Base-by-base conservation (phyloP, 2,113 vertebrate genomes). In the Leptobrachium leishanense region DNA sequence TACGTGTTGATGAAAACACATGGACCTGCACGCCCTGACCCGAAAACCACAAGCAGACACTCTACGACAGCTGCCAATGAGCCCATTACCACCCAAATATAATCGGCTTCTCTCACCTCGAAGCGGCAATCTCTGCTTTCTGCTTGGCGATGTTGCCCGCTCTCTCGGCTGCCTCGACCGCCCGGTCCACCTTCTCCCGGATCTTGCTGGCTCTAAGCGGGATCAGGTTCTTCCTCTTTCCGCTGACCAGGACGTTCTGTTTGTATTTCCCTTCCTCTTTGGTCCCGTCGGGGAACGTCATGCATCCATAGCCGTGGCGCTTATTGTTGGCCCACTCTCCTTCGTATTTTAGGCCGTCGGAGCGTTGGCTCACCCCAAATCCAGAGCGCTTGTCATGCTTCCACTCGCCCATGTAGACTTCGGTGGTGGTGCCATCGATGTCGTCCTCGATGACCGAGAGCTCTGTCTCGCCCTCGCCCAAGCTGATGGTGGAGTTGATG, bases 191-290 rank as follows among this genome's bases (percentile, higher is more conserved):
- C 90, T 99, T 99, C 92, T 99, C 98, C 0, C 98, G 89, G 91
- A 96, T 96, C 88, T 98, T 99, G 90, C 97, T 98, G 88, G 96
- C 96, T 12, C 97, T 90, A 87, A 99, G 92, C 0, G 98, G 98
- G 88, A 99, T 97, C 74, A 99, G 93, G 89, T 98, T 99, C 92
- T 98, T 98, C 86, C 97, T 93, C 83, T 98, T 98, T 69, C 98
- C 98, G 10, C 97, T 96, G 81, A 98, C 97, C 65, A 99, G 91
- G 42, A 92, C 82, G 5, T 98, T 98, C 91, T 97, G 98, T 88
- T 99, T 98, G 92, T 98, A 99, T 88, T 99, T 99, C 69, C 98
- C 98, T 84, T 99, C 98, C 88, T 99, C 97, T 87, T 98, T 98
- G 83, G 96, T 98, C 86, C 98, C 96, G 0, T 98, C 97, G 0